phyloP scores from a whole-genome alignment of 2,888 invertebrate genomes.

The Agonum fuliginosum region DNA sequence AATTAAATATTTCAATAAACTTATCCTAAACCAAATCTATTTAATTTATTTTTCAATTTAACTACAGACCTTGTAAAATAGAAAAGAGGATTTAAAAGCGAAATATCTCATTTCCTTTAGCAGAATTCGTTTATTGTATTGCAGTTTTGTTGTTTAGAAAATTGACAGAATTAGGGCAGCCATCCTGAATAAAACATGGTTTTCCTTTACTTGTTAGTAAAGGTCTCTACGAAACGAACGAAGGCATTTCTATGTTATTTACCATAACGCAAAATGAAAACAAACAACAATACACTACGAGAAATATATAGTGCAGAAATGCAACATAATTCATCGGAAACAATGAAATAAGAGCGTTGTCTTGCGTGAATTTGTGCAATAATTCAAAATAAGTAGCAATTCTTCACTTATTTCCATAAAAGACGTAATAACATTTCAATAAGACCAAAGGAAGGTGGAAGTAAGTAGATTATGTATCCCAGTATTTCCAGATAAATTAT shows the following conservation, averaged over 20 bases:
- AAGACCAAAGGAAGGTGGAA: too few relatives aligned
- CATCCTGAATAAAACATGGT: slow-evolving; percentile 2
- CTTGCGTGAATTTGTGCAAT: too few relatives aligned
- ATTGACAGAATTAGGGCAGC: slow-evolving; percentile 14
- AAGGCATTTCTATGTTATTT: neutral
- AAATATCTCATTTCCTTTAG: neutral
- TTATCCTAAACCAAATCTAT: neutral
- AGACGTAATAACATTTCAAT: too few relatives aligned
- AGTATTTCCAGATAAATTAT: too few relatives aligned
- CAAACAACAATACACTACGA: neutral
- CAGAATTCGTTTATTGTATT: neutral
- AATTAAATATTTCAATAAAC: slow-evolving; percentile 1
- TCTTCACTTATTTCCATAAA: too few relatives aligned
- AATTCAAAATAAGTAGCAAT: too few relatives aligned
- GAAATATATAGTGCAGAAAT: neutral
- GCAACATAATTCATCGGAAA: neutral
- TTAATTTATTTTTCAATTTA: neutral
- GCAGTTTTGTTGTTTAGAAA: slow-evolving; percentile 4
- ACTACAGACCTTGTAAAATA: neutral
- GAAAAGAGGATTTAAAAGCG: neutral
- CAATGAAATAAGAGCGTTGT: too few relatives aligned
- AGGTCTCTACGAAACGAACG: neutral
- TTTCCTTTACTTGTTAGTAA: slow-evolving; percentile 8
- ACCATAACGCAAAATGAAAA: neutral
- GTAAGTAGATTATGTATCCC: too few relatives aligned